Conservation (phyloP, 2,888 invertebrate species). For the Volucella zonaria region DNA sequence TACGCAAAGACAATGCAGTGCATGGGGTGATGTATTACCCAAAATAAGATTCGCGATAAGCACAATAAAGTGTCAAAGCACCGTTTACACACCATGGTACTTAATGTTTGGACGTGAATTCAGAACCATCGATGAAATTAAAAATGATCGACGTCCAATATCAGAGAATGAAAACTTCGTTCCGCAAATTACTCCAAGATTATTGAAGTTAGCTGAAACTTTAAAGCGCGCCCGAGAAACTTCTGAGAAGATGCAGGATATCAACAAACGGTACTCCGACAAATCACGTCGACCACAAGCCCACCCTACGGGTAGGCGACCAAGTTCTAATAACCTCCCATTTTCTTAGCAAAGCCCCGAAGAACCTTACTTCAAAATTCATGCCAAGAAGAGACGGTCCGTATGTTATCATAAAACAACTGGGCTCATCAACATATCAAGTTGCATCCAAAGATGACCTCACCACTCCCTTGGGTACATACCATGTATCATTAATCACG, state of each 20-base stretch:
- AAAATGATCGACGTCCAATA: neutral
- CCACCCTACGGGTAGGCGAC: neutral
- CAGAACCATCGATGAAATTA: slow-evolving; percentile 15
- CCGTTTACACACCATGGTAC: slow-evolving; percentile 3
- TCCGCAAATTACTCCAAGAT: slow-evolving; percentile 11
- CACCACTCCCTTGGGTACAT: neutral
- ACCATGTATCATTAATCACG: too few relatives aligned
- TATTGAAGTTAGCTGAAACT: neutral
- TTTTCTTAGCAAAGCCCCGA: slow-evolving; percentile 8
- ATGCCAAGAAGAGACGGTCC: neutral
- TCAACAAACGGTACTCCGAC: slow-evolving; percentile 11
- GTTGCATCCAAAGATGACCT: neutral
- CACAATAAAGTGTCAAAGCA: slow-evolving; percentile 31
- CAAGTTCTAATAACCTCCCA: neutral
- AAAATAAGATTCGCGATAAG: slow-evolving; percentile 30
- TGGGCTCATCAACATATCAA: neutral
- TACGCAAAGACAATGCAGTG: neutral
- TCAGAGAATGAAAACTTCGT: slow-evolving; percentile 3
- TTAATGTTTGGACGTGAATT: slow-evolving; percentile 21
- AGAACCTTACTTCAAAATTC: too few relatives aligned
- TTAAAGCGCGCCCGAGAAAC: neutral
- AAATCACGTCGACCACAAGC: slow-evolving; percentile 12
- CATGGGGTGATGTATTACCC: slow-evolving; percentile 11
- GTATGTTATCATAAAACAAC: neutral
- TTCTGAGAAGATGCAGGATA: slow-evolving; percentile 17